Evolutionary conservation across 2,888 invertebrate genomes (phyloP).

Genomic region (Siphlonurus alternatus): DNA sequence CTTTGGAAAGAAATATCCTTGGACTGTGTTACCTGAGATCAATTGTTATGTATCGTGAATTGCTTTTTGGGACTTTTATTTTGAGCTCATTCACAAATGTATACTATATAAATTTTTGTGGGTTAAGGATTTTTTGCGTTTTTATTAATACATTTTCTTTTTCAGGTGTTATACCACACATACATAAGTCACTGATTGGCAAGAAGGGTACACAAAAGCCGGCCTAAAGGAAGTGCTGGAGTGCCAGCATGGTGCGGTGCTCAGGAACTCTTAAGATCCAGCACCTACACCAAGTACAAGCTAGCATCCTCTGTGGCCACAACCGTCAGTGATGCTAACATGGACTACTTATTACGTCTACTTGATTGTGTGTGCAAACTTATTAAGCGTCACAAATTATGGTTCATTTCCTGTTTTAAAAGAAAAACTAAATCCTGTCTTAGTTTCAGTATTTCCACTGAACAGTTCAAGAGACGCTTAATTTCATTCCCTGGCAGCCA

Average conservation of each 20-base stretch:
- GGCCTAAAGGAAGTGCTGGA: slow-evolving; percentile 15
- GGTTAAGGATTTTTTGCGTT: too few relatives aligned
- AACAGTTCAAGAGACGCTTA: too few relatives aligned
- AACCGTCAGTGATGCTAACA: not conserved
- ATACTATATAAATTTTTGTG: too few relatives aligned
- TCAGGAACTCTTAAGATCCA: not conserved
- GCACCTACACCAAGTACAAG: not conserved
- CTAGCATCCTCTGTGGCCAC: not conserved
- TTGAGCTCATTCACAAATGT: too few relatives aligned
- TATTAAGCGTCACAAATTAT: not conserved
- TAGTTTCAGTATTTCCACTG: too few relatives aligned
- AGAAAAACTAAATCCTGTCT: too few relatives aligned
- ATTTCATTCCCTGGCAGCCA: too few relatives aligned
- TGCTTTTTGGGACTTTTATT: too few relatives aligned
- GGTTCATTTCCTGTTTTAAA: not conserved
- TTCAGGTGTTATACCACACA: slow-evolving; percentile 94
- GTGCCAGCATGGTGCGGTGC: not conserved
- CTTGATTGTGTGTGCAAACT: not conserved
- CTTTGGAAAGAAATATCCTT: too few relatives aligned
- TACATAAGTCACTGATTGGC: slow-evolving; percentile 98
- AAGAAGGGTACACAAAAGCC: slow-evolving; percentile 62
- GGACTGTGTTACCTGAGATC: too few relatives aligned
- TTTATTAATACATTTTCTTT: too few relatives aligned
- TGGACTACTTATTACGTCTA: not conserved
- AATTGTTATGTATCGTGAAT: too few relatives aligned